phyloP scores from a whole-genome alignment of 2,113 vertebrate genomes.

The Laterallus jamaicensis region DNA sequence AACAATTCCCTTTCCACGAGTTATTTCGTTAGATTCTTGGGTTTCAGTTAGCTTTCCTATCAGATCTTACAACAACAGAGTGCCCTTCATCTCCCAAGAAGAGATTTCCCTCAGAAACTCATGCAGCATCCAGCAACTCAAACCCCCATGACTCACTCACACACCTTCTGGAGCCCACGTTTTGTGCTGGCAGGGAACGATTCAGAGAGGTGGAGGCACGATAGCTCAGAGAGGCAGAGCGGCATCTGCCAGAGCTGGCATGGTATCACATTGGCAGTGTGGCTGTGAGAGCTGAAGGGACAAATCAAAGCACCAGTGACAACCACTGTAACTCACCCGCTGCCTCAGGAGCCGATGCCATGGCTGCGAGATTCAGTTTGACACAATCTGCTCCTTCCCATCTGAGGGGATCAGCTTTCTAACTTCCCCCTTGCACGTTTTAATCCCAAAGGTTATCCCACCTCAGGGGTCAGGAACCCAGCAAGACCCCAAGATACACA shows the following conservation, averaged over 20 bases:
- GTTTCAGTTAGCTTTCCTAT: neutral
- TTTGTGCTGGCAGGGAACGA: neutral
- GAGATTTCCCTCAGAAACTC: neutral
- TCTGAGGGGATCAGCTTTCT: neutral
- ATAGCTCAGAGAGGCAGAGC: fast-evolving
- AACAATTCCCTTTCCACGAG: neutral
- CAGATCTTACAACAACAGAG: neutral
- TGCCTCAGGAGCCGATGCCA: neutral
- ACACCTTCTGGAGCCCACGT: neutral
- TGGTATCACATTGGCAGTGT: neutral
- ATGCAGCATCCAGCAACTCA: neutral
- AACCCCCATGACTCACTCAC: neutral
- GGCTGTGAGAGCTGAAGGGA: fast-evolving
- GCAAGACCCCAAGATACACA: neutral
- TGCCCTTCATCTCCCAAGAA: neutral
- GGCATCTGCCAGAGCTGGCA: fast-evolving
- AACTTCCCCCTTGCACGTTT: neutral
- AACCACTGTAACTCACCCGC: neutral
- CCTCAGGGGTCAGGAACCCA: neutral
- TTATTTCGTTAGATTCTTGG: neutral
- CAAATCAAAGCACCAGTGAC: neutral
- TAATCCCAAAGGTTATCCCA: neutral
- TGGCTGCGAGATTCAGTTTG: neutral
- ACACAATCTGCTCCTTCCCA: neutral
- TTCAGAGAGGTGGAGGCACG: neutral